These are phyloP conservation scores for Cheirogaleus major DNA, from an alignment of 2,797 vertebrate genomes.

Conservation along the genomic window DNA sequence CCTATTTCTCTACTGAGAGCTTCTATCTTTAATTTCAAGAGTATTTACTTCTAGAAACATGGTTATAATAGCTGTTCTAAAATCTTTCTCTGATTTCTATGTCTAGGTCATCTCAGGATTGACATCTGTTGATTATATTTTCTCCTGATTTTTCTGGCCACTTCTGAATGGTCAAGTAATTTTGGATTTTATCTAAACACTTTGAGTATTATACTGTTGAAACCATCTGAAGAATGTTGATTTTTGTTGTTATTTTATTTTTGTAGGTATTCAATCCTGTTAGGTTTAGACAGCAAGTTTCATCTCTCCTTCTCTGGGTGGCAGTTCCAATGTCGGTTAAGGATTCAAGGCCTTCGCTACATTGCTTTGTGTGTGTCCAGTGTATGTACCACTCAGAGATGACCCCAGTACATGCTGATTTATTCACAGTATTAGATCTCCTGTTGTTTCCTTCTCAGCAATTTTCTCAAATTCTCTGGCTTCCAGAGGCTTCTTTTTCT, in stretches of 20 bases:
- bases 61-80: background rate
- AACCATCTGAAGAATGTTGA: background rate
- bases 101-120: background rate
- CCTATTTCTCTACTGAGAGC: background rate
- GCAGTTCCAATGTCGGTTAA: background rate
- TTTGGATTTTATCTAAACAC: background rate
- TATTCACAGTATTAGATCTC: background rate
- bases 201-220: background rate
- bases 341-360: background rate
- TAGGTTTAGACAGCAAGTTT: background rate
- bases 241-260: background rate
- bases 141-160: background rate
- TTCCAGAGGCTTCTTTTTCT: background rate
- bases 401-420: background rate
- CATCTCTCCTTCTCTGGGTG: background rate
- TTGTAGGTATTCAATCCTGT: background rate
- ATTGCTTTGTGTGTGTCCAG: background rate
- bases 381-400: background rate
- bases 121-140: background rate
- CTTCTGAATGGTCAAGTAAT: background rate
- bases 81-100: background rate
- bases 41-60: background rate
- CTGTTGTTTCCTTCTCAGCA: background rate
- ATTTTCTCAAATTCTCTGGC: background rate
- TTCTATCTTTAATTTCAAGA: background rate